Base-by-base conservation (phyloP, 2,888 invertebrate species). In the Eristalinus aeneus region DNA sequence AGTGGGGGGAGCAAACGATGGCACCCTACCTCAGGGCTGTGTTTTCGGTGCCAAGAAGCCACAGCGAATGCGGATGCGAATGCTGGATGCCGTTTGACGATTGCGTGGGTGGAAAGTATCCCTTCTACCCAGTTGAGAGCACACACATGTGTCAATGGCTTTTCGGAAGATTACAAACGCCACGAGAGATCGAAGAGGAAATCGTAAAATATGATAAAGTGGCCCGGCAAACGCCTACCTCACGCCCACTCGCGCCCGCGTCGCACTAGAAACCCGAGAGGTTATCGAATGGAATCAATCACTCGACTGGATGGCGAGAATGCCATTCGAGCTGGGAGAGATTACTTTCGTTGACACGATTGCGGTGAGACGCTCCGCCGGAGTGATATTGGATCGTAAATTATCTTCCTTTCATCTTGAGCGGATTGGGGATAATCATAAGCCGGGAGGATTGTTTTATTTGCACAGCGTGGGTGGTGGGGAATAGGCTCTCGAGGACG, bases 211-310 rank as follows among this genome's bases (percentile, higher is more conserved):
- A 78, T 78, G 77, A 78, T 64, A 78, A 78, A 78, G 71, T 78
- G 71, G 27, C 27, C 72, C 67, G n/a, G 53, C 34, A 1, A 36
- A 9, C 22, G 22, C 20, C 36, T 64, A 36, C 31, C n/a, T 10
- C 68, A 31, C 3, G 46, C 11, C 46, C 32, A 46, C 36, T 9
- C 36, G 34, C 9, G 9, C 61, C 34, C 20, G 11, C 1, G 11
- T 12, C 4, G 10, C 56, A 56, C 56, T 56, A 12, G 72, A 71
- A 56, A 65, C 72, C 63, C 32, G 16, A 73, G 80, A 80, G 76
- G 46, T 69, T 85, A 81, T 81, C 64, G 68, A 85, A 72, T 73
- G 68, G 76, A 76, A 85, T 85, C 85, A 85, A 85, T 85, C 85
- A 85, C 58, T 69, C 39, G 63, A 11, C 16, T 58, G 23, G 2